Evolutionary conservation across 2,113 vertebrate species (phyloP), one percentile per base, ranked within the genome.

Genomic region (Notothenia rossii): DNA sequence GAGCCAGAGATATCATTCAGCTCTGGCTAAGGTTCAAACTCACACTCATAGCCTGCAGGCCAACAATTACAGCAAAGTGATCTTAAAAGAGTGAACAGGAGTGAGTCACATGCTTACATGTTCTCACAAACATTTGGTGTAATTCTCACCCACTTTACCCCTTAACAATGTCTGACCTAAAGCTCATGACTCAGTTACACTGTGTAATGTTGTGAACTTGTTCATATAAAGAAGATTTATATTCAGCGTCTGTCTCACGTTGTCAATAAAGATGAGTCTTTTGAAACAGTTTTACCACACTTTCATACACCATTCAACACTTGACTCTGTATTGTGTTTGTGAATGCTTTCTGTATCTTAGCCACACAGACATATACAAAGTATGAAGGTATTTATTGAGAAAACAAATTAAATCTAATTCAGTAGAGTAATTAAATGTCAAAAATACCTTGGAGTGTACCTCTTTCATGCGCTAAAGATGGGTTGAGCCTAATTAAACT

Each of bases 401-500:
- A 83, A 65, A 82, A 83, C 33, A 89, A 88, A 93, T 92, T 79
- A 89, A 89, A 82, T 67, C 61, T 77, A 91, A 93, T 94, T 94
- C 92, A 91, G 78, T 54, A 10, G 1, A 59, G 65, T 92, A 87
- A 93, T 97, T 97, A 96, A 95, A 93, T 93, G 91, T 73, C 93
- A 94, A 93, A 95, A 95, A 94, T 87, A 91, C 92, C 94, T 94
- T 95, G 96, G 95, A 95, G 94, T 96, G 95, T 96, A 95, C 94
- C 96, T 96, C 88, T 95, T 95, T 97, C 95, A 95, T 93, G 92
- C 91, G 76, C 64, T 86, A 91, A 91, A 95, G 95, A 95, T 95
- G 94, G 86, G 92, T 91, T 89, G 95, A 94, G 91, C 91, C 92
- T 96, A 94, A 97, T 97, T 81, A 96, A 95, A 96, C 96, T 93